Evolutionary conservation across 1,140 invertebrate species (phyloP).

Genomic region (Drosophila bifasciata): DNA sequence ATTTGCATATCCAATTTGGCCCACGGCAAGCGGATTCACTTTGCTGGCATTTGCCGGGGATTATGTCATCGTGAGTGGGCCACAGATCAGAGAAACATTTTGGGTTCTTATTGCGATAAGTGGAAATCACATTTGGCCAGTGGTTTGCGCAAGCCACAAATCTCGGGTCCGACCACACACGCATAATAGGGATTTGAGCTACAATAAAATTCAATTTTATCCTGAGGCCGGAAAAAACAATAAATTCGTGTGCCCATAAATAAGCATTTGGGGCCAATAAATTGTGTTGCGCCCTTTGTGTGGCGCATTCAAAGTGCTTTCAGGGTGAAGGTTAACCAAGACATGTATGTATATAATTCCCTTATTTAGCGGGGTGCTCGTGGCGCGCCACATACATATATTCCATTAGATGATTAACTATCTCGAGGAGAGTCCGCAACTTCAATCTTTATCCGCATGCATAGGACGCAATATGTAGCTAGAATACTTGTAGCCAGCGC

Average conservation of each 20-base stretch:
- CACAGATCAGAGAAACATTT: background rate
- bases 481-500: constrained; percentile 7
- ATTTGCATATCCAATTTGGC: constrained; percentile 23
- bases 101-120: background rate
- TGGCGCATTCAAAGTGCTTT: background rate
- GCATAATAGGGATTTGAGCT: background rate
- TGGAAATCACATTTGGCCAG: constrained; percentile 21
- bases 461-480: background rate
- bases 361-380: constrained; percentile 21
- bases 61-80: constrained; percentile 45
- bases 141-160: constrained; percentile 6
- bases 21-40: constrained; percentile 3
- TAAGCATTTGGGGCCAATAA: constrained; percentile 37
- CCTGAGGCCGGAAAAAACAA: constrained; percentile 17
- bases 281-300: constrained; percentile 7
- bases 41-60: constrained; percentile 6
- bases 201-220: constrained; percentile 61
- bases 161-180: constrained; percentile 9
- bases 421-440: constrained; percentile 15
- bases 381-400: constrained; percentile 27
- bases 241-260: constrained; percentile 46
- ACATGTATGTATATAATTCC: background rate
- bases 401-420: constrained; percentile 27
- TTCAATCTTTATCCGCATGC: background rate
- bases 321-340: constrained; percentile 12